A percentile compares a stretch with the other conserved stretches of the same genome.
These are phyloP conservation scores for Pionites leucogaster DNA, from an alignment of 2,113 vertebrate species.

Conservation along the genomic window DNA sequence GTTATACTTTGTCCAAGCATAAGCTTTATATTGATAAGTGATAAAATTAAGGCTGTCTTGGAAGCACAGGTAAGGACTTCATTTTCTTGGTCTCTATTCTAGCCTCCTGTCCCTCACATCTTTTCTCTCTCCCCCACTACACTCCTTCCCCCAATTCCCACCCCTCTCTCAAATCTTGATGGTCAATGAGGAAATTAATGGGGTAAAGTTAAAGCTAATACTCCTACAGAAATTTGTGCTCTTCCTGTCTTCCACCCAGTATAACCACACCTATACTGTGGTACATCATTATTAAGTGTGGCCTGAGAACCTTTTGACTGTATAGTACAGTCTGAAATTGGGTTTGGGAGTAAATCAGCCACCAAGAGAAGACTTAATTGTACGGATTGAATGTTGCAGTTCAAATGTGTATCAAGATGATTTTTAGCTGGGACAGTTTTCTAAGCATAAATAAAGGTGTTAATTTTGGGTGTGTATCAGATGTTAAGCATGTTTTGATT, in stretches of 20 bases:
- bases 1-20: neutral
- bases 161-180: neutral
- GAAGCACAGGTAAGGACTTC: neutral
- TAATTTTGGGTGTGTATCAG: neutral
- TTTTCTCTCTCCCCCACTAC: neutral
- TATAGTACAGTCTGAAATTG: neutral
- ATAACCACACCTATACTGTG: rapidly evolving
- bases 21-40: neutral
- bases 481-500: conserved; percentile 90
- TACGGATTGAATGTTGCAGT: neutral
- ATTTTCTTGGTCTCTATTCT: neutral
- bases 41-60: neutral
- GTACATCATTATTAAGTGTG: neutral
- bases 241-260: neutral
- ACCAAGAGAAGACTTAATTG: neutral
- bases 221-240: neutral
- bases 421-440: neutral
- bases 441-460: neutral
- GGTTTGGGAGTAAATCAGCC: neutral
- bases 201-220: neutral
- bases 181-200: neutral
- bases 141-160: neutral
- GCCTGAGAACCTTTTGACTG: neutral
- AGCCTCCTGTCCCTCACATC: neutral
- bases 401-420: neutral